Conservation (phyloP, 2,797 vertebrate species). For the Mus spretus region DNA sequence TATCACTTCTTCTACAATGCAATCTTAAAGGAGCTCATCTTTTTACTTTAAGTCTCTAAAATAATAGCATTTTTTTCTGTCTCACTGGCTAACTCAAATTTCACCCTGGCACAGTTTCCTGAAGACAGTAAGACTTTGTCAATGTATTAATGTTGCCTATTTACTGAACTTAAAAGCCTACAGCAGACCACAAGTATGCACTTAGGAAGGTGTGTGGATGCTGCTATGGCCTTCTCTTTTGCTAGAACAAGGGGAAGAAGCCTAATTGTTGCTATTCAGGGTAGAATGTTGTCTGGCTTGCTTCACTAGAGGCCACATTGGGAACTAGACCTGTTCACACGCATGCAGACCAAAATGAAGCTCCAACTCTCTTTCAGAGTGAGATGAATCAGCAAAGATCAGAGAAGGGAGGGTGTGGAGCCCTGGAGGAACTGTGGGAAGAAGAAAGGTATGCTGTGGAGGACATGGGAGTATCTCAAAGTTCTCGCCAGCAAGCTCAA, state of each 20-base stretch:
- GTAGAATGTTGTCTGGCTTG: background rate
- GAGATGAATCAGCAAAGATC: conserved; percentile 27
- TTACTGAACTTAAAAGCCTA: conserved; percentile 23
- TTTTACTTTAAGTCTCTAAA: conserved; percentile 31
- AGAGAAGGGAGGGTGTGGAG: conserved; percentile 26
- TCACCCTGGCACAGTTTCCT: background rate
- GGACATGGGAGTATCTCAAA: background rate
- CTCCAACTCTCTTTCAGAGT: background rate
- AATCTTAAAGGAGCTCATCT: background rate
- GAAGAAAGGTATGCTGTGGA: background rate
- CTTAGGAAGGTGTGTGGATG: background rate
- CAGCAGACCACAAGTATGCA: background rate
- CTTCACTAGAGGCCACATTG: background rate
- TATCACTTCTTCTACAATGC: background rate
- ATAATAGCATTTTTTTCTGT: background rate
- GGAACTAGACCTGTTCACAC: background rate
- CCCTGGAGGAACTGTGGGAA: background rate
- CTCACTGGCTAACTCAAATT: background rate
- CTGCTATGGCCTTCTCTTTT: background rate
- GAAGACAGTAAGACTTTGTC: background rate
- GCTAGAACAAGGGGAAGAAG: background rate
- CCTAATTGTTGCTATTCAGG: background rate
- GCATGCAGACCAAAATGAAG: background rate
- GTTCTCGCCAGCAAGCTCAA: background rate
- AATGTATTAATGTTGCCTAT: background rate